Base-by-base conservation (phyloP, 2,797 vertebrate species). In the Carapus acus region DNA sequence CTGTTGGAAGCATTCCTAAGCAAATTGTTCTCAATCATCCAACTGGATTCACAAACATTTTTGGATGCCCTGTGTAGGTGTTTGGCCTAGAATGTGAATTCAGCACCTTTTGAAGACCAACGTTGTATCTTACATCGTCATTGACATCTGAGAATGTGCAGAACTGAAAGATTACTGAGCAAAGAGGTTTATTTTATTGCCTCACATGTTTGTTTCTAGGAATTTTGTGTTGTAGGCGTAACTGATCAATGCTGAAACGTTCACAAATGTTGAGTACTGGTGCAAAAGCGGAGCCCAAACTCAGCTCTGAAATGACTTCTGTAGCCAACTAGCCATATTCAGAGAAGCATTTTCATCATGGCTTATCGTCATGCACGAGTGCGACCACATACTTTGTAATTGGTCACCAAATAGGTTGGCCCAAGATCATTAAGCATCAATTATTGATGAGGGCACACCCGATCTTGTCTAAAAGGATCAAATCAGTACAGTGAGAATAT, bases 291-390 rank as follows among this genome's bases (percentile, higher is more conserved):
- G n/a, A n/a, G n/a, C n/a, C n/a, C n/a, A n/a, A n/a, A n/a, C n/a
- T n/a, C n/a, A n/a, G n/a, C n/a, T n/a, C n/a, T n/a, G n/a, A n/a
- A n/a, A n/a, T n/a, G n/a, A n/a, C 18, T 19, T 6, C 16, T 19
- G 44, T 16, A 42, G 43, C 29, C 20, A 31, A 38, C 9, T 23
- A 34, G 39, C n/a, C 2, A 9, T 36, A 36, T 43, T 42, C 20
- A 48, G 41, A 49, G 4, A 8, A 5, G n/a, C 16, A 18, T 50
- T 61, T 54, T 16, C 15, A 51, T 62, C 36, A 23, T 14, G 5
- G 8, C 31, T 33, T 9, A 33, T 13, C 31, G 8, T 33, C 8
- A 4, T 4, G 31, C 31, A 33, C 8, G 31, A 33, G 31, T 7
- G 31, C 31, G 8, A 33, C 24, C 7, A 29, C 7, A 5, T 36